Percentiles rank a stretch among this genome's conserved stretches.
phyloP scores from a whole-genome alignment of 2,113 vertebrate genomes.

The Scomber scombrus region DNA sequence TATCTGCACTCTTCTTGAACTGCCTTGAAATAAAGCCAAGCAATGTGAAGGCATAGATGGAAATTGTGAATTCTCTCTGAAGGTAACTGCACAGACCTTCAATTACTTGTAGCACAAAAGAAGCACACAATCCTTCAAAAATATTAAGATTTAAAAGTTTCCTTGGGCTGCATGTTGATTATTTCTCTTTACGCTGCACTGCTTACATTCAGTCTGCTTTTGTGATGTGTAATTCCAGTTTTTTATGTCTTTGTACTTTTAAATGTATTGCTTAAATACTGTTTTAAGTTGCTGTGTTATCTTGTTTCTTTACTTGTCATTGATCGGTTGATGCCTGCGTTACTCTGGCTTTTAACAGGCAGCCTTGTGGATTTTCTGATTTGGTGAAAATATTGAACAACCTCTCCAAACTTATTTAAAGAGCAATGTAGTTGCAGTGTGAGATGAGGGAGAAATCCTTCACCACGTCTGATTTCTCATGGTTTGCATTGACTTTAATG shows the following conservation, averaged over 20 bases:
- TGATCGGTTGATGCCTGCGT: not conserved
- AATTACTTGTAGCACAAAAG: constrained; percentile 8
- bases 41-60: not conserved
- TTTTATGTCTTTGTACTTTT: not conserved
- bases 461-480: too few species aligned
- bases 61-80: constrained; percentile 20
- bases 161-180: not conserved
- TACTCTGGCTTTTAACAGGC: not conserved
- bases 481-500: not conserved
- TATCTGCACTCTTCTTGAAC: constrained; percentile 35
- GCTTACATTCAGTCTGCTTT: not conserved
- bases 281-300: not conserved
- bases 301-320: not conserved
- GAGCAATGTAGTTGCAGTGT: not conserved
- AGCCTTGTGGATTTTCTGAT: not conserved
- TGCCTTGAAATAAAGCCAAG: constrained; percentile 24
- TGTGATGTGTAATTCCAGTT: not conserved
- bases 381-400: not conserved
- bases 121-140: constrained; percentile 4
- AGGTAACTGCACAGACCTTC: constrained; percentile 13
- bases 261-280: not conserved
- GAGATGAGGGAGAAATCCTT: not conserved
- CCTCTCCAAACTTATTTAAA: not conserved
- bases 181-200: not conserved
- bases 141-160: constrained; percentile 6